Conservation (phyloP, 2,113 vertebrate species). For the Ictidomys tridecemlineatus region DNA sequence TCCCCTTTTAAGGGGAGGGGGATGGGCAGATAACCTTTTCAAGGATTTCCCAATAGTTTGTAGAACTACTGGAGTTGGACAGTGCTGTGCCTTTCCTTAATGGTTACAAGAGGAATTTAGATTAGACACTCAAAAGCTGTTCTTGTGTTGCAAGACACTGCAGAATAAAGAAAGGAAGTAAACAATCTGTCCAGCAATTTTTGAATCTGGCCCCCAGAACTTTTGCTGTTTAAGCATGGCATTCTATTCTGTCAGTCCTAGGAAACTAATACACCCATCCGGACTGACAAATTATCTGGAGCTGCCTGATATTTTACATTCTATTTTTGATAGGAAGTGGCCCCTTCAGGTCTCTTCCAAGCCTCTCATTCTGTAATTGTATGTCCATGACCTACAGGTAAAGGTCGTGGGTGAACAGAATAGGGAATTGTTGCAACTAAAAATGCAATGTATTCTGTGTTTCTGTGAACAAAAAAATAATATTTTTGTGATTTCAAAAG, state of each 20-base stretch:
- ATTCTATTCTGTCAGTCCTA: too few species aligned
- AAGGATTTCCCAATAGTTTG: slow-evolving; percentile 64
- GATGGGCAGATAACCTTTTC: slow-evolving; percentile 55
- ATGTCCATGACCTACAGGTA: slow-evolving; percentile 6
- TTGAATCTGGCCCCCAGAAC: not conserved
- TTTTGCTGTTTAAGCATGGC: too few species aligned
- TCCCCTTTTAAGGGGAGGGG: not conserved
- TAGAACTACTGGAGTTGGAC: slow-evolving; percentile 18
- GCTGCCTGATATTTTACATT: slow-evolving; percentile 45
- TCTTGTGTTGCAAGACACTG: slow-evolving; percentile 54
- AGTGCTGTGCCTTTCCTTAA: slow-evolving; percentile 67
- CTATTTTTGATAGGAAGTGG: not conserved
- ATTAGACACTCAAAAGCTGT: slow-evolving; percentile 61
- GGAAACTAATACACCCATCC: too few species aligned
- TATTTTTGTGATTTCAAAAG: slow-evolving; percentile 68
- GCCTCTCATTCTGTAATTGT: not conserved
- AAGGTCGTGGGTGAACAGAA: not conserved
- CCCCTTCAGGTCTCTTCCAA: slow-evolving; percentile 15
- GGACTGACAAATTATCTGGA: too few species aligned
- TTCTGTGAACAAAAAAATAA: slow-evolving; percentile 48
- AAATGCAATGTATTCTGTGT: not conserved
- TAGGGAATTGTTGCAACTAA: slow-evolving; percentile 8
- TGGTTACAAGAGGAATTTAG: slow-evolving; percentile 68
- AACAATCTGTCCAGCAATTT: slow-evolving; percentile 55
- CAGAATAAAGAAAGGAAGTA: slow-evolving; percentile 40